These are phyloP conservation scores for Lepidurus arcticus DNA, from an alignment of 1,140 invertebrate species.

Conservation along the genomic window DNA sequence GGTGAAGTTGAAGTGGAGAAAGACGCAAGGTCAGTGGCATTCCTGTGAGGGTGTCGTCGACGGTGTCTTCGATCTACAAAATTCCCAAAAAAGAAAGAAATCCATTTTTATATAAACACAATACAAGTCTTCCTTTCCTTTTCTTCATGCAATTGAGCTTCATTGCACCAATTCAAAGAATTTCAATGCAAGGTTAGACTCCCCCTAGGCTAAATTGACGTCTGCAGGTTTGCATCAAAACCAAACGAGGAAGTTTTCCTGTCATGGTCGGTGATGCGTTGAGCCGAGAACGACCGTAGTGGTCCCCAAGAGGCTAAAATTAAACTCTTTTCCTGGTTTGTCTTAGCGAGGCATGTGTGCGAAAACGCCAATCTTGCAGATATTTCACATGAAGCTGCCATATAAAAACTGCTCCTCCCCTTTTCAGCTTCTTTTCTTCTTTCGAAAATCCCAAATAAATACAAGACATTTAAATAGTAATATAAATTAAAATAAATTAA, in stretches of 20 bases:
- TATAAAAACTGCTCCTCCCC: no score
- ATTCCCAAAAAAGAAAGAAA: neutral
- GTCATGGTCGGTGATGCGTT: neutral
- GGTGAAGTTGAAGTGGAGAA: neutral
- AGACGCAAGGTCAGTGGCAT: conserved; percentile 1
- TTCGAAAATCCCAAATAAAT: no score
- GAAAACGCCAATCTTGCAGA: neutral
- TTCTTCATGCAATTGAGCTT: neutral
- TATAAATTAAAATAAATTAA: no score
- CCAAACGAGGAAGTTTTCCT: neutral
- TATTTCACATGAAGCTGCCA: no score
- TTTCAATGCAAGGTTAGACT: neutral
- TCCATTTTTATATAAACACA: neutral
- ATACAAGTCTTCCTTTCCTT: neutral
- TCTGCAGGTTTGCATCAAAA: neutral
- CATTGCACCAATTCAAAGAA: conserved; percentile 10
- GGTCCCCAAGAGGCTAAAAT: neutral
- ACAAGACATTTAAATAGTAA: no score
- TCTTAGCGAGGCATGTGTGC: neutral
- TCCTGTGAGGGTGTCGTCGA: neutral
- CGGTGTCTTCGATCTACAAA: neutral
- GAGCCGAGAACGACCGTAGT: conserved; percentile 1
- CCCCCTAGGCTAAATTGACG: neutral
- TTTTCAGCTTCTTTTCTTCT: no score
- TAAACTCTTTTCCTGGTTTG: neutral